A percentile compares a stretch with the other conserved stretches of the same genome.
phyloP scores from a whole-genome alignment of 2,113 vertebrate species.

The Sylvietta virens region DNA sequence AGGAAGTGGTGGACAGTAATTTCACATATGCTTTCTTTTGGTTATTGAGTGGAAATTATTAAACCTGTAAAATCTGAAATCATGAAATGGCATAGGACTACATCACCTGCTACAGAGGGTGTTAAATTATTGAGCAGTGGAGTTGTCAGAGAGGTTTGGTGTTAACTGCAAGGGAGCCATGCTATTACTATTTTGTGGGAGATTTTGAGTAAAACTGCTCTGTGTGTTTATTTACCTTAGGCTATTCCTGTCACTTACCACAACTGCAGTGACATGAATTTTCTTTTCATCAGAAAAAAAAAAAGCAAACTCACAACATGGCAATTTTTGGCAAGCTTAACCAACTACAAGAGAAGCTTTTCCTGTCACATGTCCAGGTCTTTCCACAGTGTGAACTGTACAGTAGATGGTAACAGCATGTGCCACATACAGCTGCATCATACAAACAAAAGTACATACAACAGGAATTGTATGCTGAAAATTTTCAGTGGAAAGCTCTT shows the following conservation, averaged over 20 bases:
- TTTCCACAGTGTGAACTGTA: neutral
- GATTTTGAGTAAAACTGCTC: neutral
- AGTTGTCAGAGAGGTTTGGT: neutral
- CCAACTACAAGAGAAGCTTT: neutral
- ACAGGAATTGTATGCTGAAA: neutral
- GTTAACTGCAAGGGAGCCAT: neutral
- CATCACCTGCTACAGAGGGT: neutral
- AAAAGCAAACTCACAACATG: neutral
- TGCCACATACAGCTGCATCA: neutral
- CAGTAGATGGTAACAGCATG: neutral
- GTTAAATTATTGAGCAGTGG: neutral
- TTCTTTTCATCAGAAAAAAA: neutral
- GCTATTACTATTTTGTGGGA: neutral
- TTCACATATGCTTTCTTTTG: neutral
- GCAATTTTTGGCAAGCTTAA: conserved; percentile 15
- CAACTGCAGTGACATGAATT: neutral
- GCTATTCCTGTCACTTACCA: neutral
- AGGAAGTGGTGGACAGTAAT: neutral
- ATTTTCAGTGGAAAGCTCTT: neutral
- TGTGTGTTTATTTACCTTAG: conserved; percentile 14
- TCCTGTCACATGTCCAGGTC: conserved; percentile 16
- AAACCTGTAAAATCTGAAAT: neutral
- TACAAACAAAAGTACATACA: neutral
- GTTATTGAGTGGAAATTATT: neutral
- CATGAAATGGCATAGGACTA: neutral